phyloP scores from a whole-genome alignment of 2,888 invertebrate genomes.

The Rhaphigaster nebulosa region DNA sequence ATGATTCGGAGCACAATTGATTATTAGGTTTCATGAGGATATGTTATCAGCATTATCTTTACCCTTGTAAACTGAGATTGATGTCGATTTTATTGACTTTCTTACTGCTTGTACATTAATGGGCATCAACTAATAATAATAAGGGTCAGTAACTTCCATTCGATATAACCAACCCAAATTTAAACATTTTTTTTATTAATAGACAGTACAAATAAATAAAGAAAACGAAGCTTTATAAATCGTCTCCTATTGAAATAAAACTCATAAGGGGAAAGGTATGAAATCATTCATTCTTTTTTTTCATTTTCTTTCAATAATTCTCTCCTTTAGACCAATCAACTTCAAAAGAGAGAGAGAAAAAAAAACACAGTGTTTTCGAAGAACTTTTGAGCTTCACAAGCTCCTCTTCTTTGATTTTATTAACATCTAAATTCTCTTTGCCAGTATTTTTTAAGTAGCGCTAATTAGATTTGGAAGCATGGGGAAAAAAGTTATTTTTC shows the following conservation, averaged over 20 bases:
- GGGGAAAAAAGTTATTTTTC: background rate
- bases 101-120: no score
- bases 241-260: background rate
- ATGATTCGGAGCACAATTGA: no score
- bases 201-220: no score
- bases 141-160: no score
- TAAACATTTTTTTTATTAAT: no score
- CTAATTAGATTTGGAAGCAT: background rate
- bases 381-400: background rate
- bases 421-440: background rate
- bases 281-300: background rate
- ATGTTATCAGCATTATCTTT: no score
- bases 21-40: no score
- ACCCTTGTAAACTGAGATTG: no score
- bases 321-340: background rate
- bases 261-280: background rate
- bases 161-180: no score
- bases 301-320: background rate
- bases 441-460: background rate
- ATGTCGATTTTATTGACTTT: no score
- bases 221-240: background rate
- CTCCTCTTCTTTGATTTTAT: background rate
- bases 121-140: no score
- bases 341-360: conserved; percentile 7
- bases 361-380: background rate